These are phyloP conservation scores for Sycophaga agraensis DNA, from an alignment of 1,140 invertebrate genomes.

Conservation along the genomic window DNA sequence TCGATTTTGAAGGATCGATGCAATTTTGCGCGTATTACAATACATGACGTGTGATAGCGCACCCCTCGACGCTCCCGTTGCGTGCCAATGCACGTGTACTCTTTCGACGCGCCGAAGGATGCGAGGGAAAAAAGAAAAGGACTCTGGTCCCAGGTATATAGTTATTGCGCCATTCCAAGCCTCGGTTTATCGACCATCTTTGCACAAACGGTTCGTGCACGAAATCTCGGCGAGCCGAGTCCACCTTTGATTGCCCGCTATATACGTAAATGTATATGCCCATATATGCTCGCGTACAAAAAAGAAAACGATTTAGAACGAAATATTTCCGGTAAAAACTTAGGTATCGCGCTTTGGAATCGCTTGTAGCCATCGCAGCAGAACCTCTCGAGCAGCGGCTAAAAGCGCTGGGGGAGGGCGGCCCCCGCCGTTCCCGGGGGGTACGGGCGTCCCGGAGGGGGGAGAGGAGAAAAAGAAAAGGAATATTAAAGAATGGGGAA, in stretches of 20 bases:
- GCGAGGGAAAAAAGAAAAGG: neutral
- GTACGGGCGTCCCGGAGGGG: neutral
- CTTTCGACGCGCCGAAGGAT: neutral
- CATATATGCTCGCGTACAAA: too few relatives aligned
- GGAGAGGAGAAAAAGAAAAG: neutral
- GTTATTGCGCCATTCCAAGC: too few relatives aligned
- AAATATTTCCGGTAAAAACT: conserved; percentile 4
- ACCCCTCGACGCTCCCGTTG: too few relatives aligned
- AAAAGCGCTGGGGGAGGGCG: too few relatives aligned
- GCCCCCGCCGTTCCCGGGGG: too few relatives aligned
- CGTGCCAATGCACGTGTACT: too few relatives aligned
- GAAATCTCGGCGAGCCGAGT: neutral
- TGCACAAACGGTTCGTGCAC: neutral
- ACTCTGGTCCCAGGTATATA: too few relatives aligned
- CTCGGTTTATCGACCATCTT: neutral
- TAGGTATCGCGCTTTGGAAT: too few relatives aligned
- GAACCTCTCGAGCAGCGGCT: too few relatives aligned
- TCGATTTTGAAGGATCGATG: conserved; percentile 32
- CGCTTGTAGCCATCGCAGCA: neutral
- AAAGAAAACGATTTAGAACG: neutral
- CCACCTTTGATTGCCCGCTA: neutral
- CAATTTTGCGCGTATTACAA: conserved; percentile 33
- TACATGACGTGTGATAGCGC: neutral
- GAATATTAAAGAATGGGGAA: too few relatives aligned
- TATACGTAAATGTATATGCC: neutral